Evolutionary conservation across 2,888 invertebrate species (phyloP).

Genomic region (Candidula unifasciata): DNA sequence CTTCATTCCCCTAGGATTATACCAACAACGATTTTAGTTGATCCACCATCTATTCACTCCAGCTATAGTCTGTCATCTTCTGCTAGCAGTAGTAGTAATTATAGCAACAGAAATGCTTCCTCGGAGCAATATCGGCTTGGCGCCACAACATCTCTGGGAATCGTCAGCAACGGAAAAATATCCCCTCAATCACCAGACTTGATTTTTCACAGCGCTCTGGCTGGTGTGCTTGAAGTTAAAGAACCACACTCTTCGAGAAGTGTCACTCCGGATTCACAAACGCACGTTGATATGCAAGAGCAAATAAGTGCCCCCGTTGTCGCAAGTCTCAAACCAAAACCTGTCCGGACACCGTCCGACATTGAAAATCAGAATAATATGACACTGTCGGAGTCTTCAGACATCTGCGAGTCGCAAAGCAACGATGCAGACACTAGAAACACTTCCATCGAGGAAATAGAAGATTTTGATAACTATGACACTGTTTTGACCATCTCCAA

Average conservation of each 20-base stretch:
- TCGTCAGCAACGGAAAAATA: not conserved
- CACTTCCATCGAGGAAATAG: slow-evolving; percentile 42
- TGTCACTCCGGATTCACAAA: not conserved
- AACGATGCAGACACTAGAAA: slow-evolving; percentile 39
- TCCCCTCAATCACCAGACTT: not conserved
- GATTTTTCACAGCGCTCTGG: not conserved
- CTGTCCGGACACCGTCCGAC: slow-evolving; percentile 45
- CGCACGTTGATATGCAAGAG: not conserved
- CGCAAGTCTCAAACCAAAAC: slow-evolving; percentile 23
- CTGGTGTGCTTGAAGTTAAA: not conserved
- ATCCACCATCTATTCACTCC: slow-evolving; percentile 38
- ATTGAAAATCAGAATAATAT: slow-evolving; percentile 49
- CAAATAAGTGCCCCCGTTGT: not conserved
- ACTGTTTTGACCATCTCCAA: slow-evolving; percentile 30
- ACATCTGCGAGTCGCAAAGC: slow-evolving; percentile 35
- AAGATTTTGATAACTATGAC: slow-evolving; percentile 37
- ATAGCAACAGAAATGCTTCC: not conserved
- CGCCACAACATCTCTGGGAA: not conserved
- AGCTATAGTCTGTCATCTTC: slow-evolving; percentile 20
- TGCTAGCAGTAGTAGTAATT: not conserved
- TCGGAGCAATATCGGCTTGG: not conserved
- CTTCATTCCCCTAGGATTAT: slow-evolving; percentile 1
- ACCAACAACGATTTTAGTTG: slow-evolving; percentile 44
- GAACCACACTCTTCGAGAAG: not conserved
- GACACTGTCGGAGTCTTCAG: slow-evolving; percentile 38